Conservation (phyloP, 2,888 invertebrate species). For the Entomobrya multifasciata region DNA sequence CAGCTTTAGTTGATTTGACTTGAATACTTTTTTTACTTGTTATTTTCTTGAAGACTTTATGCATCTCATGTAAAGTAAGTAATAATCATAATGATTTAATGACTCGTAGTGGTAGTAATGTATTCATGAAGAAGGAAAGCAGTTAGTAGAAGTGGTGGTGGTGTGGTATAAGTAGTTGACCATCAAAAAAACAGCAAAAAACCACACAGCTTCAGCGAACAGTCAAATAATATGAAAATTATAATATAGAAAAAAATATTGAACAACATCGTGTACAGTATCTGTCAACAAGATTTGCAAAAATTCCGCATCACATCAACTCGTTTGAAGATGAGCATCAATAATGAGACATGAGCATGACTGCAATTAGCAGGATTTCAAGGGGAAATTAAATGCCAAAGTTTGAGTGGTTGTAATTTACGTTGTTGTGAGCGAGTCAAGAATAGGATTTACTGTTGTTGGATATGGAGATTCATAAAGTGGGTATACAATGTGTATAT, state of each 20-base stretch:
- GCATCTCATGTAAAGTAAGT: slow-evolving; percentile 63
- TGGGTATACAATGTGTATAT: background rate
- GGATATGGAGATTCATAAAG: background rate
- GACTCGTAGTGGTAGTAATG: slow-evolving; percentile 61
- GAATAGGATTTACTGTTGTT: slow-evolving; percentile 30
- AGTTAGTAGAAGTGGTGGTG: slow-evolving; percentile 12
- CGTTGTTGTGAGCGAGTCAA: slow-evolving; percentile 40
- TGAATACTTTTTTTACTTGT: slow-evolving; percentile 41
- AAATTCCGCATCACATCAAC: slow-evolving; percentile 52
- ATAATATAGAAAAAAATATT: slow-evolving; percentile 17
- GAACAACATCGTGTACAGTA: slow-evolving; percentile 52
- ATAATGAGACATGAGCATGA: slow-evolving; percentile 70
- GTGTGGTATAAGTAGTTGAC: slow-evolving; percentile 20
- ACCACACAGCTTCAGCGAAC: slow-evolving; percentile 35
- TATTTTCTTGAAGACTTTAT: slow-evolving; percentile 45
- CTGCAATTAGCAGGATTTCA: slow-evolving; percentile 71
- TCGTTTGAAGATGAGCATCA: slow-evolving; percentile 67
- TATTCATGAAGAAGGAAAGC: slow-evolving; percentile 45
- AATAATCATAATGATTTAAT: slow-evolving; percentile 71
- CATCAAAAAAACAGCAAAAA: slow-evolving; percentile 17
- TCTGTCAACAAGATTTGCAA: slow-evolving; percentile 60
- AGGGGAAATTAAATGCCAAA: slow-evolving; percentile 69
- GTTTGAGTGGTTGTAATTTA: slow-evolving; percentile 58
- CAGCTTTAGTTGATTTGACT: background rate
- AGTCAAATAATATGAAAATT: background rate